Conservation (phyloP, 2,888 invertebrate species). For the Cenopis cana region DNA sequence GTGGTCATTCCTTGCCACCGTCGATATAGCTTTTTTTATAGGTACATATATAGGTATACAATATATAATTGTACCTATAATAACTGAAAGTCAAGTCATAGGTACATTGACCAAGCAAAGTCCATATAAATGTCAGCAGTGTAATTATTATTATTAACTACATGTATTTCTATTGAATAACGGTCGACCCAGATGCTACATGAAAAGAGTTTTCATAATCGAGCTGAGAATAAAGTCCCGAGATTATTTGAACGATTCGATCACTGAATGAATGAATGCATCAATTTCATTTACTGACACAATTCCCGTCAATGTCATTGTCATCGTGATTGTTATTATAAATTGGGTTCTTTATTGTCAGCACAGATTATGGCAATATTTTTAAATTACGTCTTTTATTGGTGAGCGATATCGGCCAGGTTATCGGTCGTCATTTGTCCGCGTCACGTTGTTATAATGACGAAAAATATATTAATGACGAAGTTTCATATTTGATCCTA, state of each 20-base stretch:
- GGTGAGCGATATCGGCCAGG: conserved; percentile 1
- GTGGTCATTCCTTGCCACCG: too few species aligned
- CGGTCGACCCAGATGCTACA: conserved; percentile 24
- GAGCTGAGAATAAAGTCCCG: conserved; percentile 31
- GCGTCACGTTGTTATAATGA: background rate
- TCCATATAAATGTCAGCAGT: background rate
- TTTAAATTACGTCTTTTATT: conserved; percentile 29
- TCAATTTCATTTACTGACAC: conserved; percentile 29
- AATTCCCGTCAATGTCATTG: conserved; percentile 23
- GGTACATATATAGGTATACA: too few species aligned
- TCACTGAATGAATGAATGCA: conserved; percentile 30
- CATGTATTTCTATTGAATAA: conserved; percentile 23
- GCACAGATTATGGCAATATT: conserved; percentile 17
- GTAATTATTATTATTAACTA: background rate
- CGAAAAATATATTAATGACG: background rate
- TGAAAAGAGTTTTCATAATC: conserved; percentile 38
- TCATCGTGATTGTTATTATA: conserved; percentile 12
- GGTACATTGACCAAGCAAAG: background rate
- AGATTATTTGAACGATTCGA: conserved; percentile 24
- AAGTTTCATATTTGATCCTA: background rate
- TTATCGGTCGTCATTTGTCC: background rate
- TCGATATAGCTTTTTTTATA: too few species aligned
- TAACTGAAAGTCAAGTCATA: too few species aligned
- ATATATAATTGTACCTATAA: too few species aligned
- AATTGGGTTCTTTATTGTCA: conserved; percentile 21